A percentile compares a stretch with the other conserved stretches of the same genome.
These are phyloP conservation scores for Tetranychus urticae DNA, from an alignment of 1,140 invertebrate species.

Conservation along the genomic window DNA sequence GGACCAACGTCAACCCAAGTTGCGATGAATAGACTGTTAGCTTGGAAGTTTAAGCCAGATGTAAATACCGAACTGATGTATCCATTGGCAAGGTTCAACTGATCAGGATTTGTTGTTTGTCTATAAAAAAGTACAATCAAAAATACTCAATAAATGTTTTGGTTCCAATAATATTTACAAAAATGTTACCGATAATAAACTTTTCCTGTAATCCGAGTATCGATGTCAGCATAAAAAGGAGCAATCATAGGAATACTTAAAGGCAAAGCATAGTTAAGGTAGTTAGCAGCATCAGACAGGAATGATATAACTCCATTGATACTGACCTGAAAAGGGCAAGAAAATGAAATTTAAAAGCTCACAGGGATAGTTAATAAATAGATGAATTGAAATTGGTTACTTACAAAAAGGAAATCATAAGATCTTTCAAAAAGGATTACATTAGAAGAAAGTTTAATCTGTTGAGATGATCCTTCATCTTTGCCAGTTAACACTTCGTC, in stretches of 20 bases:
- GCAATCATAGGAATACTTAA: conserved; percentile 68
- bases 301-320: conserved; percentile 77
- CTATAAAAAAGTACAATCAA: conserved; percentile 16
- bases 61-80: conserved; percentile 43
- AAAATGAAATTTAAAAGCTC: conserved; percentile 3
- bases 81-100: conserved; percentile 36
- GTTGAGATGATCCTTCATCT: conserved; percentile 23
- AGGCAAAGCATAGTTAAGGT: conserved; percentile 67
- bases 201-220: conserved; percentile 42
- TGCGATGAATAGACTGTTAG: conserved; percentile 37
- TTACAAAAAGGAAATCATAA: conserved; percentile 46
- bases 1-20: conserved; percentile 50
- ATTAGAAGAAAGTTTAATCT: conserved; percentile 30
- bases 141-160: not conserved
- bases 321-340: conserved; percentile 44
- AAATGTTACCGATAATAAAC: conserved; percentile 43
- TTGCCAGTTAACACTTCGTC: not conserved
- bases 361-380: not conserved
- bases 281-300: conserved; percentile 50
- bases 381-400: conserved; percentile 20
- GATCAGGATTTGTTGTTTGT: conserved; percentile 37
- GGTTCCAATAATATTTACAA: not conserved
- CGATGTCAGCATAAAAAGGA: conserved; percentile 70
- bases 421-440: conserved; percentile 41
- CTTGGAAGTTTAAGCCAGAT: conserved; percentile 35